Conservation (phyloP, 2,888 invertebrate species). For the Drosophila emarginata region DNA sequence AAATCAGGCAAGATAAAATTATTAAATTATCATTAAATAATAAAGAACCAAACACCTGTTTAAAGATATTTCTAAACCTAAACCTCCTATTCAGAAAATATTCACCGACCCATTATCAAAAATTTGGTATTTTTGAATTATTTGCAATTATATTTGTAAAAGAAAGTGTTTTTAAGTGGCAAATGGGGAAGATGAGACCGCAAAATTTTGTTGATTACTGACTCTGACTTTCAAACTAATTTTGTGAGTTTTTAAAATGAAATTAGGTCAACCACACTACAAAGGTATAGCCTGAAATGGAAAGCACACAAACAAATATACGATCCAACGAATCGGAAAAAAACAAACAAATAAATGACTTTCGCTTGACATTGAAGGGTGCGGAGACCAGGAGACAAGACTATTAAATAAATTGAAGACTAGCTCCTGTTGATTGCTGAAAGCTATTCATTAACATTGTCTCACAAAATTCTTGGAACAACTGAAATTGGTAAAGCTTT, state of each 20-base stretch:
- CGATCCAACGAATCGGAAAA: background rate
- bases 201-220: conserved; percentile 41
- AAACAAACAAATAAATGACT: conserved; percentile 51
- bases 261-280: conserved; percentile 60
- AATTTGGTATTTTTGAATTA: conserved; percentile 20
- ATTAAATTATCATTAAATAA: no score
- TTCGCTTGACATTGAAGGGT: conserved; percentile 54
- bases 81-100: background rate
- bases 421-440: background rate
- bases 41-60: no score
- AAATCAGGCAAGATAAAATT: background rate
- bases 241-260: conserved; percentile 36
- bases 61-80: background rate
- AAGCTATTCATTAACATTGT: conserved; percentile 46
- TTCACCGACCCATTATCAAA: conserved; percentile 13
- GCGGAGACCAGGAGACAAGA: conserved; percentile 27
- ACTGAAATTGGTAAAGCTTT: conserved; percentile 56
- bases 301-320: conserved; percentile 43
- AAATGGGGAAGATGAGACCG: conserved; percentile 36
- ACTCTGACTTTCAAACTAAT: conserved; percentile 35
- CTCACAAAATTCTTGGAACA: conserved; percentile 57
- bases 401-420: background rate
- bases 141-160: conserved; percentile 33
- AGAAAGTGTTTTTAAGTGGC: conserved; percentile 32
- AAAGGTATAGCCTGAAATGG: conserved; percentile 62